A percentile compares a stretch with the other conserved stretches of the same genome.
Evolutionary conservation across 92 coral and sea anemone genomes (phyloP).

Genomic region (Galaxea fascicularis): DNA sequence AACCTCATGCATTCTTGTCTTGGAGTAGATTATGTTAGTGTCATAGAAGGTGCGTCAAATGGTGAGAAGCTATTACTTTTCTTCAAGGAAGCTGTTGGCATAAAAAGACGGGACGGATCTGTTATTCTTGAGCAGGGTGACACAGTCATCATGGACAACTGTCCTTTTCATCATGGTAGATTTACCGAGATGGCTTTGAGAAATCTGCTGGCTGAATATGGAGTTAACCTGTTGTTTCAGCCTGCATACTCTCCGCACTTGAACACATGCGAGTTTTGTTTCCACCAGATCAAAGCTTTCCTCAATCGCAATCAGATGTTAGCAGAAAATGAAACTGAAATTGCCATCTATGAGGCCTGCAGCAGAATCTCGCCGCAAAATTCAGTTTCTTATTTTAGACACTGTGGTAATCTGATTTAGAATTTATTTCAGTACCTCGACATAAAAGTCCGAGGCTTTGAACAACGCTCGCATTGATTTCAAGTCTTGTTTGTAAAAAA

Average conservation of each 20-base stretch:
- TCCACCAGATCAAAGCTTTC: no score
- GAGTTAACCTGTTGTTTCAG: slow-evolving; percentile 27
- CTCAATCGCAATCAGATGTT: no score
- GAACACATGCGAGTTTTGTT: no score
- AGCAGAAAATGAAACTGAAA: slow-evolving; percentile 37
- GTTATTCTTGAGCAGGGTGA: no score
- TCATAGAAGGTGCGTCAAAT: no score
- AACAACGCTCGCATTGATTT: neutral
- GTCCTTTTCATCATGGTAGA: slow-evolving; percentile 33
- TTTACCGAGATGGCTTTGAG: slow-evolving; percentile 23
- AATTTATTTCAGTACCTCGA: neutral
- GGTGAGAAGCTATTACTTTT: neutral
- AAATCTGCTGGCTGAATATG: slow-evolving; percentile 35
- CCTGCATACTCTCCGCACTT: no score
- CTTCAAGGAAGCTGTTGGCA: neutral
- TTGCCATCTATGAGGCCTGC: slow-evolving; percentile 40
- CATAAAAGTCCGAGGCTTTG: no score
- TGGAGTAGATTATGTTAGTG: no score
- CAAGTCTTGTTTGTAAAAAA: neutral
- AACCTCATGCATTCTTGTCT: no score
- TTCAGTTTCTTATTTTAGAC: slow-evolving; percentile 35
- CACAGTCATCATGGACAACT: no score
- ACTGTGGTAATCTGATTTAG: slow-evolving; percentile 48
- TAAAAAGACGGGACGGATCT: no score
- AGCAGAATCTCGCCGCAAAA: slow-evolving; percentile 18